Evolutionary conservation across 2,888 invertebrate genomes (phyloP), one percentile per base, ranked within the genome.

Genomic region (Yponomeuta plumbellus): DNA sequence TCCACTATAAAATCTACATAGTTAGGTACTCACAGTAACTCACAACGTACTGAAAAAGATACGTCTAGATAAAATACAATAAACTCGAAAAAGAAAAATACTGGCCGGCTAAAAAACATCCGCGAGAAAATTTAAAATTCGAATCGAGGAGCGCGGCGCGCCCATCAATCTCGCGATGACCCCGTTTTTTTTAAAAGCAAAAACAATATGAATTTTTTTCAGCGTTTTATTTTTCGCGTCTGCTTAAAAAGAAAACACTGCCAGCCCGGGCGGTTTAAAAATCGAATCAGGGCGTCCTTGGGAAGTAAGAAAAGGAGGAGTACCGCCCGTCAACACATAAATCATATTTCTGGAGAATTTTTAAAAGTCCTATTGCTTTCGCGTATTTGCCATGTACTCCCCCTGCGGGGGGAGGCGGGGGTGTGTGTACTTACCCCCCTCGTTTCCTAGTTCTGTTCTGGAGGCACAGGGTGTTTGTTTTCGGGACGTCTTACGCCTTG

Each of bases 331-430:
- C 91, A 89, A 91, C 91, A 91, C 88, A 91, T 91, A 91, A 91
- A 91, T 91, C 91, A 91, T 91, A 91, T 91, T 91, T 91, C 90
- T 88, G 86, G 89, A 89, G 90, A 90, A 91, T 89, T 91, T 91
- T 91, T 91, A 91, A 91, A 91, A 91, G 90, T 91, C 91, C 91
- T 91, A 90, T 91, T 91, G 91, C 91, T 91, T 91, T 91, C 91
- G 91, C 90, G 91, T 91, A 91, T 91, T 91, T 91, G 91, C 90
- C 88, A 91, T 91, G 91, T 91, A 90, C 89, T 86, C 89, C 90
- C 88, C 86, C 80, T 52, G 26, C 71, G 39, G 66, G 75, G 75
- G 75, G 75, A 75, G 77, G 83, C 80, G 76, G 81, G 61, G 67
- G 76, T 78, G 88, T 89, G 90, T 90, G 90, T 90, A 90, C 90